Conservation (phyloP, 2,888 invertebrate genomes). For the Homarus gammarus region DNA sequence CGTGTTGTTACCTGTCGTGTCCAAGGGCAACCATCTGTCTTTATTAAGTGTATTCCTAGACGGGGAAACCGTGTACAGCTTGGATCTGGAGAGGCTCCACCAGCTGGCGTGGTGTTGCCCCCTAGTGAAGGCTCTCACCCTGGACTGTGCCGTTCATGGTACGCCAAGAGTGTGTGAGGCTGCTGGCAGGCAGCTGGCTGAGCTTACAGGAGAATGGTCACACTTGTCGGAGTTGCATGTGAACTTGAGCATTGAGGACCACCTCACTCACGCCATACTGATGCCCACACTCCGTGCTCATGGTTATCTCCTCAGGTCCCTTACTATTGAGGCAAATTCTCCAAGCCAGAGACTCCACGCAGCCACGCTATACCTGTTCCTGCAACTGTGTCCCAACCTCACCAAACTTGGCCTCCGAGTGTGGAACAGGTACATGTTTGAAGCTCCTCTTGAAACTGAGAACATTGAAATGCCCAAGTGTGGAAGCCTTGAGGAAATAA, state of each 20-base stretch:
- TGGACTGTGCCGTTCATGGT: conserved; percentile 27
- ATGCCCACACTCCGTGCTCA: conserved; percentile 33
- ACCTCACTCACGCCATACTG: conserved; percentile 32
- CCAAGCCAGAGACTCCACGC: conserved; percentile 26
- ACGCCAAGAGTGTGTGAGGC: not conserved
- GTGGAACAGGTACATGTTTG: conserved; percentile 55
- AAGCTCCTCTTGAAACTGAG: conserved; percentile 3
- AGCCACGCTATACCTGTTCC: conserved; percentile 26
- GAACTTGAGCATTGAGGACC: conserved; percentile 45
- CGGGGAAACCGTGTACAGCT: conserved; percentile 25
- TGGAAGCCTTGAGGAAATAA: conserved; percentile 24
- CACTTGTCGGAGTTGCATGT: conserved; percentile 36
- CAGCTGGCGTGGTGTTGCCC: conserved; percentile 52
- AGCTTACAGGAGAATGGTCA: conserved; percentile 34
- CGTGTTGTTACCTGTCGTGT: conserved; percentile 41
- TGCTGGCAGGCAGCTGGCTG: conserved; percentile 30
- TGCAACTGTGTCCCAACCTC: conserved; percentile 56
- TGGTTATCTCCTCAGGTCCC: conserved; percentile 29
- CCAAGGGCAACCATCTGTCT: conserved; percentile 17
- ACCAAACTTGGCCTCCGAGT: conserved; percentile 36
- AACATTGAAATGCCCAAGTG: conserved; percentile 23
- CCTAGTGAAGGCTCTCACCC: conserved; percentile 28
- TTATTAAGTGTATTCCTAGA: conserved; percentile 46
- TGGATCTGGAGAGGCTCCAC: conserved; percentile 17
- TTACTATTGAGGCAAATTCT: conserved; percentile 56